Evolutionary conservation across 2,888 invertebrate species (phyloP).

Genomic region (Sphaerophoria taeniata): DNA sequence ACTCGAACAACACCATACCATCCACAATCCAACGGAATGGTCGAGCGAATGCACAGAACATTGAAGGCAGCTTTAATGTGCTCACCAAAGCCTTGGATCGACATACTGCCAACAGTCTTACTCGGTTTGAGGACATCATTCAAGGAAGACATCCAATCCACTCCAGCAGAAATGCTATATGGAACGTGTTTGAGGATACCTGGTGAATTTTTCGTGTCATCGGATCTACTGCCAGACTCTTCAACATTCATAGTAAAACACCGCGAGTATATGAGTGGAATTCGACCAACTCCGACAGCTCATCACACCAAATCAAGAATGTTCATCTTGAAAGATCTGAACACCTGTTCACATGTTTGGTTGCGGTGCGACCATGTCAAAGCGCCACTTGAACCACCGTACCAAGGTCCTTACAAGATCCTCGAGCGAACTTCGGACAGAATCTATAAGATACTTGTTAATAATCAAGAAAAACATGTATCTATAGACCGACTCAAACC

Average conservation of each 20-base stretch:
- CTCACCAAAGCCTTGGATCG: neutral
- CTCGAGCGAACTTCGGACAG: neutral
- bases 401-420: conserved; percentile 13
- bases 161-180: conserved; percentile 39
- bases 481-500: conserved; percentile 24
- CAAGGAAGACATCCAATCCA: conserved; percentile 23
- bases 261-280: conserved; percentile 9
- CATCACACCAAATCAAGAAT: conserved; percentile 19
- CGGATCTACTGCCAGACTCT: neutral
- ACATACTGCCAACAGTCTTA: conserved; percentile 1
- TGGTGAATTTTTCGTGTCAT: conserved; percentile 20
- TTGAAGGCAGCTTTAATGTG: conserved; percentile 23
- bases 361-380: neutral
- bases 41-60: neutral
- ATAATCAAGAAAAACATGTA: neutral
- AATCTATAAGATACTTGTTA: neutral
- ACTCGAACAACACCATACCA: conserved; percentile 25
- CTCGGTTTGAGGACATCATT: conserved; percentile 27
- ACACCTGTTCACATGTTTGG: neutral
- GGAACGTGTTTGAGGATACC: conserved; percentile 20
- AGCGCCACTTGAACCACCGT: neutral
- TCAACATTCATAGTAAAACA: neutral
- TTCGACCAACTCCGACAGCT: conserved; percentile 21
- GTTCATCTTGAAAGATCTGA: conserved; percentile 7
- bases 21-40: neutral